Evolutionary conservation across 2,888 invertebrate genomes (phyloP).

Genomic region (Lasioglossum marginatum): DNA sequence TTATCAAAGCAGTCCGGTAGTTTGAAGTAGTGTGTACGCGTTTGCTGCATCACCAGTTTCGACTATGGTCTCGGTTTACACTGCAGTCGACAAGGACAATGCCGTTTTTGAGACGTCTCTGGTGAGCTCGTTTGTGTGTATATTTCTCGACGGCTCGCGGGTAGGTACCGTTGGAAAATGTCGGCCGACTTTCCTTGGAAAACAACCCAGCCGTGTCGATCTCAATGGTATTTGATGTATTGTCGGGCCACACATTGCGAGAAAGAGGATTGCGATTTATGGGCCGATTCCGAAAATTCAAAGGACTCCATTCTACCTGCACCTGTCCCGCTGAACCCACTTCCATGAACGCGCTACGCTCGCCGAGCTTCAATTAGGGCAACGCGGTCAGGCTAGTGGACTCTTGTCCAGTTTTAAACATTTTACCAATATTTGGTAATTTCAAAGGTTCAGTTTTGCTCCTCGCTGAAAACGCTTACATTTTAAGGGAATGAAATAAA

Average conservation of each 20-base stretch:
- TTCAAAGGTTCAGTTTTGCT: too few relatives aligned
- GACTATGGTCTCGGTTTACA: constrained; percentile 1
- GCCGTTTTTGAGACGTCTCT: constrained; percentile 1
- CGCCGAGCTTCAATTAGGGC: not conserved
- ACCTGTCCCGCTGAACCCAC: not conserved
- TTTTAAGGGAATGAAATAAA: too few relatives aligned
- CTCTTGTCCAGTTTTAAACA: too few relatives aligned
- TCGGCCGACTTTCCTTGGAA: constrained; percentile 5
- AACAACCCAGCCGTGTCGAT: not conserved
- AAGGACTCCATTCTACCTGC: not conserved
- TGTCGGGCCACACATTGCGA: not conserved
- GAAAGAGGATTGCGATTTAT: constrained; percentile 1
- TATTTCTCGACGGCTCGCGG: not conserved
- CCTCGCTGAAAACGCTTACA: too few relatives aligned
- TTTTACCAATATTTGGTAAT: too few relatives aligned
- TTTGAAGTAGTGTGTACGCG: not conserved
- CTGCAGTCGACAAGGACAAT: not conserved
- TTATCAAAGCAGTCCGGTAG: not conserved
- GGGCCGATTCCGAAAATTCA: not conserved
- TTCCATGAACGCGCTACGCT: not conserved
- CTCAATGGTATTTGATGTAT: not conserved
- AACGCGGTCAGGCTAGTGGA: not conserved
- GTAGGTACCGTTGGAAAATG: not conserved
- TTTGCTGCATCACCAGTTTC: constrained; percentile 8
- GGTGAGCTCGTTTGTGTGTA: not conserved